These are phyloP conservation scores for Entosphenus tridentatus DNA, from an alignment of 2,113 vertebrate species.

Conservation along the genomic window DNA sequence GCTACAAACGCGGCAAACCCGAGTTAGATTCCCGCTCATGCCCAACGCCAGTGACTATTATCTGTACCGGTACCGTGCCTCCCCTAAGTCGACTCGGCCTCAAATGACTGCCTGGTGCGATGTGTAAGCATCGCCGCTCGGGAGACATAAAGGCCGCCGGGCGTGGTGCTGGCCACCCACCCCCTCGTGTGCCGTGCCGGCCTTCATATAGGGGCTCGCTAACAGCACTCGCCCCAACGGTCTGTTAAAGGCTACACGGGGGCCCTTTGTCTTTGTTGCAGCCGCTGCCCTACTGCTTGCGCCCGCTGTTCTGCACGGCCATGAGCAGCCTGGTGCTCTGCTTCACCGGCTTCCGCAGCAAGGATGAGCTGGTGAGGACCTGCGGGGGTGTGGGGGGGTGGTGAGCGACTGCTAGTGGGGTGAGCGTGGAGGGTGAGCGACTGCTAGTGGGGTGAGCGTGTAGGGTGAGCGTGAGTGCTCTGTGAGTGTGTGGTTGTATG, in stretches of 20 bases:
- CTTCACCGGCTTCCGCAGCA: neutral
- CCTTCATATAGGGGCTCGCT: neutral
- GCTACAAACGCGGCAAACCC: too few species aligned
- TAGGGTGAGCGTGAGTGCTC: too few species aligned
- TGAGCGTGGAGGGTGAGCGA: too few species aligned
- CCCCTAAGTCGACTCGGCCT: neutral
- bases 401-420: too few species aligned
- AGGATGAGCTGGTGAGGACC: neutral
- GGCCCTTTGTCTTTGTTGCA: neutral
- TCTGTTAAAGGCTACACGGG: neutral
- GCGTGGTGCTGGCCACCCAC: neutral
- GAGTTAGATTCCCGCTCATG: too few species aligned
- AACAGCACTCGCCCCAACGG: neutral
- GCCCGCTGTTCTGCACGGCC: neutral
- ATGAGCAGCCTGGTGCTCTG: neutral
- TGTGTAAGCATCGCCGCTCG: neutral
- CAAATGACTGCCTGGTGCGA: neutral
- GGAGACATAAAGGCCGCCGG: neutral
- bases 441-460: too few species aligned
- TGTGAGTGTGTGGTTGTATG: too few species aligned
- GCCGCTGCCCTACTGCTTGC: neutral
- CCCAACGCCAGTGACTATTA: too few species aligned
- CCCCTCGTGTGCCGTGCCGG: neutral
- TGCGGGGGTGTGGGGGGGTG: too few species aligned
- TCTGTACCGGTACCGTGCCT: too few species aligned